These are phyloP conservation scores for Thymallus thymallus DNA, from an alignment of 2,113 vertebrate species.

Conservation along the genomic window DNA sequence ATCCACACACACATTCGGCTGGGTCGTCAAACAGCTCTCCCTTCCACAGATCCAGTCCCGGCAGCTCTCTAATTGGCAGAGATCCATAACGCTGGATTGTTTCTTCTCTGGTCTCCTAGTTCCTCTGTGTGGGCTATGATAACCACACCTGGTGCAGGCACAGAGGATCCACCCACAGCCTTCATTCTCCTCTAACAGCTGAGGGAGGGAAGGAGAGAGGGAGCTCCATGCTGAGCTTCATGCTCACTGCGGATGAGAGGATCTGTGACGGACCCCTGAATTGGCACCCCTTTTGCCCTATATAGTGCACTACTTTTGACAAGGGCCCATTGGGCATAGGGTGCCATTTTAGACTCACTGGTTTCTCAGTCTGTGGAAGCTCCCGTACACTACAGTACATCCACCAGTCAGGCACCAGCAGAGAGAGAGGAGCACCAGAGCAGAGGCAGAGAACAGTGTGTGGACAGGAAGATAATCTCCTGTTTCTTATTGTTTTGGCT, in stretches of 20 bases:
- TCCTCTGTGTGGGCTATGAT: constrained; percentile 7
- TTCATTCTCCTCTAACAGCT: not conserved
- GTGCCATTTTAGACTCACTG: not conserved
- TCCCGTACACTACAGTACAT: not conserved
- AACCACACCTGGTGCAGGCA: not conserved
- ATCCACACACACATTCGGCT: not conserved
- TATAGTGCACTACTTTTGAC: too few relatives aligned
- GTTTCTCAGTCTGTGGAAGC: not conserved
- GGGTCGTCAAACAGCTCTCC: not conserved
- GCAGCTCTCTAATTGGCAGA: constrained; percentile 12
- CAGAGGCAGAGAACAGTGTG: not conserved
- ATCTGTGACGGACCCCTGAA: not conserved
- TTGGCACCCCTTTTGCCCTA: not conserved
- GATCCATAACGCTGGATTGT: not conserved
- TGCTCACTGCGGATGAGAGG: not conserved
- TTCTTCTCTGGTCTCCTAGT: not conserved
- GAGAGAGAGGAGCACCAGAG: not conserved
- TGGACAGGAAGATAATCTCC: constrained; percentile 26
- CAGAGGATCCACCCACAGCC: not conserved
- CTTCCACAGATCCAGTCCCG: not conserved
- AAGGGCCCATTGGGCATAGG: too few relatives aligned
- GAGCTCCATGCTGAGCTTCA: not conserved
- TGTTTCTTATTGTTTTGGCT: constrained; percentile 45
- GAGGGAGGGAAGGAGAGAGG: too few relatives aligned
- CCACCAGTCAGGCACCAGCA: not conserved